A percentile compares a stretch with the other conserved stretches of the same genome.
Conservation (phyloP, 2,888 invertebrate species). For the Heliconius sara region DNA sequence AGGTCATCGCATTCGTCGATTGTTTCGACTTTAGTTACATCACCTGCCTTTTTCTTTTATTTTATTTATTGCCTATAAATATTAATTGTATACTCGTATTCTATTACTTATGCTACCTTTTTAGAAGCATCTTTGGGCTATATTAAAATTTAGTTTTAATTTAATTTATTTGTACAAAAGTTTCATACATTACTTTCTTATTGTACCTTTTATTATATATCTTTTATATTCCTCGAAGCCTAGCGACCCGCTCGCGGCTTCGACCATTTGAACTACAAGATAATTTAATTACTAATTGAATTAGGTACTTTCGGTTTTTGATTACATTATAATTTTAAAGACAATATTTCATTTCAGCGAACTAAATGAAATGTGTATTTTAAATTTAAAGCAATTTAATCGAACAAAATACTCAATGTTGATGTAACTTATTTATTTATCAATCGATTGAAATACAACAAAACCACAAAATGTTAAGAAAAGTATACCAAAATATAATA, state of each 20-base stretch:
- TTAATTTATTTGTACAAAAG: too few species aligned
- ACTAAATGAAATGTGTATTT: too few species aligned
- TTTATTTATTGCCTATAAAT: slow-evolving; percentile 12
- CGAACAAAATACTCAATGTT: too few species aligned
- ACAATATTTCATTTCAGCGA: not conserved
- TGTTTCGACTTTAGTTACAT: slow-evolving; percentile 30
- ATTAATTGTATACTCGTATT: not conserved
- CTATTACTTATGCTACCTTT: not conserved
- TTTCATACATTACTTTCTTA: too few species aligned
- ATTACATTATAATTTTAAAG: not conserved
- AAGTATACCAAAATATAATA: too few species aligned
- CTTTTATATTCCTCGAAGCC: not conserved
- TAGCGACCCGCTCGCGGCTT: too few species aligned
- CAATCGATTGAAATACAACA: too few species aligned
- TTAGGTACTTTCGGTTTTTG: not conserved
- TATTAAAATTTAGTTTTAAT: not conserved
- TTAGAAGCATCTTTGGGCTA: not conserved
- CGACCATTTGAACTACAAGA: too few species aligned
- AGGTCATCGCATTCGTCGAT: slow-evolving; percentile 45
- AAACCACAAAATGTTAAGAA: too few species aligned
- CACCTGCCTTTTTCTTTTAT: slow-evolving; percentile 19
- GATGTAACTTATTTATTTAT: too few species aligned
- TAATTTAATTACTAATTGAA: too few species aligned
- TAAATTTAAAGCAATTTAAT: too few species aligned
- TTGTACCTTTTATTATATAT: not conserved